phyloP scores from a whole-genome alignment of 2,113 vertebrate genomes.

The Anhinga anhinga region DNA sequence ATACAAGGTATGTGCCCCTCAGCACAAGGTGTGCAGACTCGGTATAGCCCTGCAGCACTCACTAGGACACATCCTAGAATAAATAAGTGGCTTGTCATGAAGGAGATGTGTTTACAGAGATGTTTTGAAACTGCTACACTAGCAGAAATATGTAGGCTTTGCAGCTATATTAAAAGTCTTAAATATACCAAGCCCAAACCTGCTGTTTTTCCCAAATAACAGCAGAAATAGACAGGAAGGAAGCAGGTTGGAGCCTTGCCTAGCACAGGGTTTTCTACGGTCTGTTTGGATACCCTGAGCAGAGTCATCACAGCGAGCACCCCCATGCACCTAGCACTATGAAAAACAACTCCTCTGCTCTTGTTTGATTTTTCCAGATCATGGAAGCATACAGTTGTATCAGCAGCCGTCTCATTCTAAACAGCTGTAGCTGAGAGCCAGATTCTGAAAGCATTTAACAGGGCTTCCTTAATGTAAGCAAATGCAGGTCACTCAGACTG shows the following conservation, averaged over 20 bases:
- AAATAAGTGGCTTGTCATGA: neutral
- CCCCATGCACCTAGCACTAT: accelerated
- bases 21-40: neutral
- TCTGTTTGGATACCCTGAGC: neutral
- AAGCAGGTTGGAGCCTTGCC: neutral
- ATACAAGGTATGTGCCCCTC: neutral
- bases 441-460: neutral
- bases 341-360: neutral
- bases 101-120: neutral
- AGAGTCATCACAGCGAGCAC: neutral
- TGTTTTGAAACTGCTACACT: neutral
- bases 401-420: neutral
- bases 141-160: neutral
- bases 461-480: neutral
- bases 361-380: neutral
- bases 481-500: neutral
- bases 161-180: neutral
- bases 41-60: neutral
- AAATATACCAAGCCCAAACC: neutral
- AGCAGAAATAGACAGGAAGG: neutral
- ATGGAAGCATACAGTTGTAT: neutral
- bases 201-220: neutral
- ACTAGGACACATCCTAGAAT: neutral
- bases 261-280: neutral
- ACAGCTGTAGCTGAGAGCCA: neutral